Conservation (phyloP, 2,888 invertebrate species). For the Liposcelis brunnea region DNA sequence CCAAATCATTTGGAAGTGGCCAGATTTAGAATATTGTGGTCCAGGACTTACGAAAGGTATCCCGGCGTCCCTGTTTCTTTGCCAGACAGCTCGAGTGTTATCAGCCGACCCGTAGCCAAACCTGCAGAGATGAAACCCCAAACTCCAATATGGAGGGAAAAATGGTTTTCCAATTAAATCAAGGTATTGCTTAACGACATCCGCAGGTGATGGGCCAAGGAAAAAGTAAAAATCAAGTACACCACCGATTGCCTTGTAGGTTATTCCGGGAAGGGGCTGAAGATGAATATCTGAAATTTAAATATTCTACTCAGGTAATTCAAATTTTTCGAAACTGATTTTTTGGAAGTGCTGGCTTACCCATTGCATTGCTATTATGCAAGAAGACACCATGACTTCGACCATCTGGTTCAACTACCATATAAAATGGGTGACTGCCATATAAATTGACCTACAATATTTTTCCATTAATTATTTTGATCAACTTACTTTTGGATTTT, state of each 20-base stretch:
- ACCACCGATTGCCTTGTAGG: constrained; percentile 68
- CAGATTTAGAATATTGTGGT: constrained; percentile 1
- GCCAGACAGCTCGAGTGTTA: constrained; percentile 45
- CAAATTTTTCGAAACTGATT: no score
- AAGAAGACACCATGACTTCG: constrained; percentile 58
- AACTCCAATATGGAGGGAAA: constrained; percentile 75
- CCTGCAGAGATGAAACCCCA: constrained; percentile 75
- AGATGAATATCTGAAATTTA: constrained; percentile 50
- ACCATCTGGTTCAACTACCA: constrained; percentile 49
- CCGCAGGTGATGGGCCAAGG: constrained; percentile 52
- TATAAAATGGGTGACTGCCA: constrained; percentile 63
- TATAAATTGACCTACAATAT: constrained; percentile 19
- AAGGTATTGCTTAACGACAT: constrained; percentile 50
- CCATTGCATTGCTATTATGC: constrained; percentile 73
- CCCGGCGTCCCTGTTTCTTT: constrained; percentile 50
- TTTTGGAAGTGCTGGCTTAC: constrained; percentile 28
- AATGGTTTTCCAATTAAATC: constrained; percentile 54
- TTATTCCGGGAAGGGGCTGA: constrained; percentile 64
- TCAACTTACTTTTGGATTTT: no score
- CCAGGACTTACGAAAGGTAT: constrained; percentile 49
- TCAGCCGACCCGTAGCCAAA: constrained; percentile 49
- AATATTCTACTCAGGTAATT: no score
- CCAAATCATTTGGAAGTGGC: no score
- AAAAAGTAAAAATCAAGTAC: constrained; percentile 63
- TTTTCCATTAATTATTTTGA: no score